Conservation (phyloP, 2,797 vertebrate genomes). For the Anguilla marmorata region DNA sequence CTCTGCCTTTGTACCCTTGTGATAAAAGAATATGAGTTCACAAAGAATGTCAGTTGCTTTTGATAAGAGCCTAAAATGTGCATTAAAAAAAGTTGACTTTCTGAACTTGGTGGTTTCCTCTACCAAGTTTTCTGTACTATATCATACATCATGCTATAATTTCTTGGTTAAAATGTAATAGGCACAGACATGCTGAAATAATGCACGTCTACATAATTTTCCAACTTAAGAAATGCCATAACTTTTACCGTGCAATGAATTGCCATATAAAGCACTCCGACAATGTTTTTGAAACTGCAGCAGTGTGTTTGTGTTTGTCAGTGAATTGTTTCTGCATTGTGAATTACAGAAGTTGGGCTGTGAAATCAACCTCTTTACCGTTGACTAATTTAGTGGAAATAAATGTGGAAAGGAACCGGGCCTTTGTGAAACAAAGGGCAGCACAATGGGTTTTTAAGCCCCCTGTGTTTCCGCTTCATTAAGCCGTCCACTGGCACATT, state of each 20-base stretch:
- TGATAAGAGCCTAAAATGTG: no score
- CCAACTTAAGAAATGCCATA: neutral
- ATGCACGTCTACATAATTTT: neutral
- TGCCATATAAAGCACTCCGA: neutral
- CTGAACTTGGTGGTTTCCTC: neutral
- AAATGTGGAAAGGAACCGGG: constrained; percentile 28
- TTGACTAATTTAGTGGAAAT: constrained; percentile 36
- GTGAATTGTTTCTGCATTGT: neutral
- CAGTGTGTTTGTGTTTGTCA: neutral
- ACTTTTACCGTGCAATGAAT: neutral
- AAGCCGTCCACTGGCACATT: constrained; percentile 33
- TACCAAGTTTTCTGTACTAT: neutral
- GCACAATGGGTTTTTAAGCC: constrained; percentile 26
- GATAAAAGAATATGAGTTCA: no score
- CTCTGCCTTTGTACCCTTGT: neutral
- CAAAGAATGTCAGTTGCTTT: no score
- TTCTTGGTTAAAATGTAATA: neutral
- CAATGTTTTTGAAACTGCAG: neutral
- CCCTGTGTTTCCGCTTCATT: constrained; percentile 34
- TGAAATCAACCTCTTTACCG: constrained; percentile 45
- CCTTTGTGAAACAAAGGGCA: constrained; percentile 37
- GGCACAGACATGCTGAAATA: neutral
- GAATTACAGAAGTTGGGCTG: neutral
- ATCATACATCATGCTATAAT: neutral
- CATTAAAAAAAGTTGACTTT: no score